These are phyloP conservation scores for Sinocyclocheilus maitianheensis DNA, from an alignment of 2,113 vertebrate species.

Conservation along the genomic window DNA sequence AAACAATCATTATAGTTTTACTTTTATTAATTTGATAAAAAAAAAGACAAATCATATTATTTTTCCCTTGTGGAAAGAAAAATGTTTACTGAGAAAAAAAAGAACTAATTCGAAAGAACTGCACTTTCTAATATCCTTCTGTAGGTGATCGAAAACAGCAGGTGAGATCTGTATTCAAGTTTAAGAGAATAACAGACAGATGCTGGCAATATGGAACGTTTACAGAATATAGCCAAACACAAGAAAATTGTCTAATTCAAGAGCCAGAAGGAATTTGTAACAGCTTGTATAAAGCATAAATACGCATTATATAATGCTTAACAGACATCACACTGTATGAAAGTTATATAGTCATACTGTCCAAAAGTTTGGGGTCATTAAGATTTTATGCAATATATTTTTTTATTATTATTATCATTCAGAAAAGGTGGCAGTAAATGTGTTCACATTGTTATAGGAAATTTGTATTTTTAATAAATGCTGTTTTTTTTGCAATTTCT, in stretches of 20 bases:
- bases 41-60: background rate
- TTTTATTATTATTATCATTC: too few species aligned
- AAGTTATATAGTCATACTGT: too few species aligned
- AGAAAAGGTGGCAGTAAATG: too few species aligned
- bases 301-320: too few species aligned
- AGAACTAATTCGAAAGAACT: background rate
- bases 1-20: background rate
- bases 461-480: background rate
- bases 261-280: too few species aligned
- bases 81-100: background rate
- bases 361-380: too few species aligned
- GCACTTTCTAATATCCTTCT: background rate
- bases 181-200: background rate
- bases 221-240: background rate
- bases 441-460: too few species aligned
- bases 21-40: background rate
- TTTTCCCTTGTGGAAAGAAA: background rate
- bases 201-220: background rate
- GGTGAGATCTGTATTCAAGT: conserved; percentile 11
- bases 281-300: too few species aligned
- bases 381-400: too few species aligned
- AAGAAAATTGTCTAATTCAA: background rate
- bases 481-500: background rate
- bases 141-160: conserved; percentile 20
- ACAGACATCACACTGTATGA: too few species aligned